Conservation (phyloP, 1,140 invertebrate genomes). For the Dinothrombium tinctorium region DNA sequence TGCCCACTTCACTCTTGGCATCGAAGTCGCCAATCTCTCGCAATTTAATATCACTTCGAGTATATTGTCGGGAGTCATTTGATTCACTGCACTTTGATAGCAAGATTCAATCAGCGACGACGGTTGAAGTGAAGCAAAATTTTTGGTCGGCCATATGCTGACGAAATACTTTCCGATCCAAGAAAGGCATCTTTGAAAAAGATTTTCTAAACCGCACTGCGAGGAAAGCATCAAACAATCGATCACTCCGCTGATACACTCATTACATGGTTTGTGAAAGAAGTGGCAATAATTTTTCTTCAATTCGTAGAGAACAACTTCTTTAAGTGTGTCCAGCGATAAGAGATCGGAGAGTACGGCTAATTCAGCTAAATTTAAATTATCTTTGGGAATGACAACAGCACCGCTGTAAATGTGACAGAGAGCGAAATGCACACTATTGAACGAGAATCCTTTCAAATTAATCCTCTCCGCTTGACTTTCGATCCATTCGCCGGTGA, state of each 20-base stretch:
- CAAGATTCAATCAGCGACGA: background rate
- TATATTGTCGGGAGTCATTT: conserved; percentile 31
- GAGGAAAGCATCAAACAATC: conserved; percentile 56
- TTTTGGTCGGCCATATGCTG: conserved; percentile 38
- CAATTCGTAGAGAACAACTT: conserved; percentile 59
- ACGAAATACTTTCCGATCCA: conserved; percentile 66
- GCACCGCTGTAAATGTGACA: conserved; percentile 78
- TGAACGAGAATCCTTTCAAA: conserved; percentile 53
- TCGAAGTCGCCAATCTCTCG: conserved; percentile 36
- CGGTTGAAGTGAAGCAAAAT: conserved; percentile 1
- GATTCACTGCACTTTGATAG: conserved; percentile 1
- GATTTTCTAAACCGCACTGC: conserved; percentile 58
- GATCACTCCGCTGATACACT: conserved; percentile 46
- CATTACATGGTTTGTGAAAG: conserved; percentile 58
- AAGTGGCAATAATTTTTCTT: conserved; percentile 73
- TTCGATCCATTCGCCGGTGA: conserved; percentile 48
- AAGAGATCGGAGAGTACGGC: conserved; percentile 64
- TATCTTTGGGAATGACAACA: conserved; percentile 47
- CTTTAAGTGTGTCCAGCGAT: conserved; percentile 61
- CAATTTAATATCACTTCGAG: conserved; percentile 39
- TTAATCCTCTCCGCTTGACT: conserved; percentile 53
- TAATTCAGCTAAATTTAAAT: conserved; percentile 54
- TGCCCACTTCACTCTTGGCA: conserved; percentile 43
- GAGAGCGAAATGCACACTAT: conserved; percentile 59
- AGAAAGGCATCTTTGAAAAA: conserved; percentile 52